Conservation (phyloP, 64 coral and sea anemone species). For the Stylophora pistillata region DNA sequence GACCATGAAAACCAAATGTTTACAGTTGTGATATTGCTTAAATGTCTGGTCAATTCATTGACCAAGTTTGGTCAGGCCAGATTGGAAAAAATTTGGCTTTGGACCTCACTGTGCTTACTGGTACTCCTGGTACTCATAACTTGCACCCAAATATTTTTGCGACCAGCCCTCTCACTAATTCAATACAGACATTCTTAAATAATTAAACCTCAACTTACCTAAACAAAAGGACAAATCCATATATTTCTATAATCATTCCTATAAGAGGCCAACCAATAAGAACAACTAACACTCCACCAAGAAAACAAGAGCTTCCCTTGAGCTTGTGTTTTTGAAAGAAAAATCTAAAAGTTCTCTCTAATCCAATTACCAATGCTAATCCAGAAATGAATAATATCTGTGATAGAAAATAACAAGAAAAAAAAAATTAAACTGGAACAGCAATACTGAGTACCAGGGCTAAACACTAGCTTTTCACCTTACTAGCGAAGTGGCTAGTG, state of each 20-base stretch:
- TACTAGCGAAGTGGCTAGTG: too few species aligned
- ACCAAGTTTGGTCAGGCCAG: too few species aligned
- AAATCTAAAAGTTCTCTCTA: conserved; percentile 99
- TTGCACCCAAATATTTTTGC: too few species aligned
- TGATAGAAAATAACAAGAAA: background rate
- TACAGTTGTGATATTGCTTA: too few species aligned
- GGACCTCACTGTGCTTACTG: too few species aligned
- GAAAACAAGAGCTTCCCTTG: conserved; percentile 91
- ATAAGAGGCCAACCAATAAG: conserved; percentile 93
- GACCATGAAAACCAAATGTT: too few species aligned
- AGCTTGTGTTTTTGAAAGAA: conserved; percentile 99
- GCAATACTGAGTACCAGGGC: background rate
- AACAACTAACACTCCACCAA: conserved; percentile 93
- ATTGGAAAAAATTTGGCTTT: too few species aligned
- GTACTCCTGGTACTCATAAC: too few species aligned
- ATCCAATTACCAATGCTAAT: conserved; percentile 93
- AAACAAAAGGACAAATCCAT: conserved; percentile 98
- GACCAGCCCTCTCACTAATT: too few species aligned
- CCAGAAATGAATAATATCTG: conserved; percentile 97
- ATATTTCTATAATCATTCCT: conserved; percentile 95
- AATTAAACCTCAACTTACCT: conserved; percentile 62
- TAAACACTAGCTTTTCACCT: too few species aligned
- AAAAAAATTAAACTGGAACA: background rate
- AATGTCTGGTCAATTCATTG: too few species aligned
- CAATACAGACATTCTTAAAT: too few species aligned